A percentile compares a stretch with the other conserved stretches of the same genome.
Evolutionary conservation across 2,888 invertebrate genomes (phyloP).

Genomic region (Dusona sp.): DNA sequence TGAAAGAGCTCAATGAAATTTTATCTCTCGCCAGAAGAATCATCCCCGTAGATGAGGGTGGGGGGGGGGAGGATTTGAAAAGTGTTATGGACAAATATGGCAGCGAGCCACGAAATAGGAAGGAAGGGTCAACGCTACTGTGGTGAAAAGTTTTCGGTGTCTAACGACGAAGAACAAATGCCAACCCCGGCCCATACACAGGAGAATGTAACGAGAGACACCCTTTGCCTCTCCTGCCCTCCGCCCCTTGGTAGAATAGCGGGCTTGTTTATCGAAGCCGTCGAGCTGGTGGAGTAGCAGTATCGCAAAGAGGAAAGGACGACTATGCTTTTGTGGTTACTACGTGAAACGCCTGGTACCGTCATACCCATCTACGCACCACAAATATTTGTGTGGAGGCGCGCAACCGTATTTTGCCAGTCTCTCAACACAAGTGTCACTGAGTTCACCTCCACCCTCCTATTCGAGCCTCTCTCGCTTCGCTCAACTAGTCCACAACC

Average conservation of each 20-base stretch:
- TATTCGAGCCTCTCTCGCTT: neutral
- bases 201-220: neutral
- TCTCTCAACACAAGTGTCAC: slow-evolving; percentile 8
- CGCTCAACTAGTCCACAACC: neutral
- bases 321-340: slow-evolving; percentile 14
- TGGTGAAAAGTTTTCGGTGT: slow-evolving; percentile 14
- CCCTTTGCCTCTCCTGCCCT: neutral
- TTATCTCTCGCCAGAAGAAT: neutral
- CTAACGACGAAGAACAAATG: slow-evolving; percentile 23
- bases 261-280: slow-evolving; percentile 25
- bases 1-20: slow-evolving; percentile 15
- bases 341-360: slow-evolving; percentile 15
- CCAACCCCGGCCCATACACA: neutral
- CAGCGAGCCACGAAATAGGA: slow-evolving; percentile 14
- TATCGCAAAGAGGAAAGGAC: neutral
- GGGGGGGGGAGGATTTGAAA: slow-evolving; percentile 3
- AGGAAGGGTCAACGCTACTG: neutral
- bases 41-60: neutral
- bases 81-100: slow-evolving; percentile 8
- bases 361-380: slow-evolving; percentile 3
- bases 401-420: slow-evolving; percentile 22
- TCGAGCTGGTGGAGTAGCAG: neutral
- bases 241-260: neutral
- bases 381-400: slow-evolving; percentile 39
- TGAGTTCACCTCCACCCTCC: neutral